Base-by-base conservation (phyloP, 2,888 invertebrate genomes). In the Athalia cordata region DNA sequence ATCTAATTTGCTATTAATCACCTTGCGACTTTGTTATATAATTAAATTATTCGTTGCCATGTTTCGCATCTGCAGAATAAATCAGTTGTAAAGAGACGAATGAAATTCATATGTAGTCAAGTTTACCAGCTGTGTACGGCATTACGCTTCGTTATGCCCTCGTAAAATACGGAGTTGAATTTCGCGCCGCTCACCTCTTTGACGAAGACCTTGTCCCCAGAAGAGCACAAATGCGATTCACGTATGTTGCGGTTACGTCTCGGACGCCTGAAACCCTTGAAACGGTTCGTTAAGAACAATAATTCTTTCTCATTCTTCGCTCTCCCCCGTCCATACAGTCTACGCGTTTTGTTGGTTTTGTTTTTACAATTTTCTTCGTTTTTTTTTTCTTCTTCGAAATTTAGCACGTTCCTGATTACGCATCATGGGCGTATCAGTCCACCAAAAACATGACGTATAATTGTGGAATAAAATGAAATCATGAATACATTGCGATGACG, bases 131-230 rank as follows among this genome's bases (percentile, higher is more conserved):
- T 55, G n/a, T n/a, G 55, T 50, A 70, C 59, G 80, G 77, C 80
- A 80, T 81, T 83, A 83, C 79, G 81, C 79, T 84, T 83, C 82
- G 81, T 85, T 85, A 83, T 81, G 81, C 82, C 80, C 79, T 83
- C 82, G 82, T 84, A 83, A 84, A 84, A 78, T 81, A 83, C 78
- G 78, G 5, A 9, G n/a, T 45, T n/a, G 79, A 77, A 77, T 83
- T 81, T 79, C 79, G 74, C 80, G 79, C 77, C 65, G 76, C 72
- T 47, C 45, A 9, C 65, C 57, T 70, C 77, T 80, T 78, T 79
- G 78, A 78, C 49, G 68, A 13, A 47, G 59, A 47, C 8, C 13
- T 72, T 13, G 11, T 8, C 15, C 11, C 13, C 8, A n/a, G n/a
- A 3, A 8, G 7, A 13, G 62, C n/a, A 55, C 55, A 55, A 52